Evolutionary conservation across 2,113 vertebrate genomes (phyloP), one percentile per base, ranked within the genome.

Genomic region (Ellobius talpinus): DNA sequence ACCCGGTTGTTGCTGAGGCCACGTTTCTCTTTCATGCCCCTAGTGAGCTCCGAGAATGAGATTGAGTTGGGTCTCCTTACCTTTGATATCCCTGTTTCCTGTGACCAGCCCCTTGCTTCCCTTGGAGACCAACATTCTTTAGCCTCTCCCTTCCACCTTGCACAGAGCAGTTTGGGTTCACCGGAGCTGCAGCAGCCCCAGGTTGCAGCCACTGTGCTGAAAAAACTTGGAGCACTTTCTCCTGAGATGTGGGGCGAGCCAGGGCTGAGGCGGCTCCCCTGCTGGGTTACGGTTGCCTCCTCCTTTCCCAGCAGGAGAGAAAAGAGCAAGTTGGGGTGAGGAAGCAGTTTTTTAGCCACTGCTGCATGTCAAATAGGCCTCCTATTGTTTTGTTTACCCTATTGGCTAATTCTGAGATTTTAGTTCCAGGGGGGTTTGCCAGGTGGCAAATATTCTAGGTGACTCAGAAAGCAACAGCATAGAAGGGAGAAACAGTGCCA

Each of bases 371-470:
- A 89, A 96, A 96, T 96, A 95, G 96, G 87, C 92, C 94, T 95
- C 98, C 97, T 87, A 96, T 97, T 95, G 96, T 91, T 97, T 96
- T 97, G 96, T 97, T 97, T 96, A 92, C 93, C 97, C 95, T 96
- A 63, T 89, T 33, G 65, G 89, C 97, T 96, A 96, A 97, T 96
- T 94, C 91, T 95, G 42, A 84, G 88, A 96, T 92, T 96, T 96
- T 79, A 92, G 23, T 91, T 97, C 91, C 76, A 81, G 91, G 86
- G 93, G 95, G 87, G 29, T 93, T 96, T 97, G 96, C 95, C 85
- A 92, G 96, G 97, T 97, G 95, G 93, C 95, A 93, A 89, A 89
- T 95, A 97, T 94, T 93, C 94, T 42, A 90, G 94, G 87, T 96
- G 96, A 95, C 85, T 29, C 81, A 68, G 85, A 92, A 93, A 81